Base-by-base conservation (phyloP, 2,797 vertebrate species). In the Urosaurus nigricauda region DNA sequence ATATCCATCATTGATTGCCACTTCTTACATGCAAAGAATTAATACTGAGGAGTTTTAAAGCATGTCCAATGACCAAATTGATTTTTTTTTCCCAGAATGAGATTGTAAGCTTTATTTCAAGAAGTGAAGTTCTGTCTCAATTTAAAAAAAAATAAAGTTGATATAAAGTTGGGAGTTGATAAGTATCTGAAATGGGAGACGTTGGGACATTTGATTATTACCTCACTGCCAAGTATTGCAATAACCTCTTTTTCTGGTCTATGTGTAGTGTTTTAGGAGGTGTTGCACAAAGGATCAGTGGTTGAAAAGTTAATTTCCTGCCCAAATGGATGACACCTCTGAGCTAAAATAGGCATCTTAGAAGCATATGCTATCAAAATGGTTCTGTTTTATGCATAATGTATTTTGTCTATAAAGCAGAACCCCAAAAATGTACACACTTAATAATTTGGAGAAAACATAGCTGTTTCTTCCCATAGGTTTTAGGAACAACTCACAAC, bases 281-380 rank as follows among this genome's bases (percentile, higher is more conserved):
- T 92, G 88, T 81, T 85, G 84, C 82, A 87, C 85, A 91, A 94
- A 94, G 94, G 88, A 94, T 93, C 91, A 91, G 71, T 92, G 79
- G n/a, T 68, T 92, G 92, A 94, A 94, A 94, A 93, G 70, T 95
- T 94, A 93, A 95, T 95, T 95, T 95, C 94, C 93, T 95, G 92
- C 43, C 93, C 81, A 93, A 95, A 94, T 87, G 81, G 89, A 92
- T 92, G 88, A 94, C 0, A 51, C 89, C 86, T 94, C 79, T 88
- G 92, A 60, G 91, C 92, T 91, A 93, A 95, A 70, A 93, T 75
- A 91, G 85, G 79, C 71, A 17, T 26, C 87, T 91, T 89, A 88
- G 90, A 94, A 58, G 86, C 94, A 91, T 88, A 26, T 0, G 26
- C 78, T 91, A 94, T 94, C 91, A 87, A 90, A 93, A 92, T 91